Evolutionary conservation across 2,888 invertebrate species (phyloP), one percentile per base, ranked within the genome.

Genomic region (Phragmatobia fuliginosa): DNA sequence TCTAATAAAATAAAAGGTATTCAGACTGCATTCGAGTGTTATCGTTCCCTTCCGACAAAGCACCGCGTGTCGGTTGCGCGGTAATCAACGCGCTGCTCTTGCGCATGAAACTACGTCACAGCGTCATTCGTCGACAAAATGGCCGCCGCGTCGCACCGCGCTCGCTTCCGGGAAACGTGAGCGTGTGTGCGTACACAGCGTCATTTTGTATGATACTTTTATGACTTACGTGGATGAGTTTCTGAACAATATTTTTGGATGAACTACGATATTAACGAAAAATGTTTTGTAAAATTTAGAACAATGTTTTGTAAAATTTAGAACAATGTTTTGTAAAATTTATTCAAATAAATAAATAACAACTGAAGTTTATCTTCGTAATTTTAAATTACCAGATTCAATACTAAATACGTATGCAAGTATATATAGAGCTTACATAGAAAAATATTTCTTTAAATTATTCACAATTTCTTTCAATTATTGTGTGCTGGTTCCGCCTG

Each of bases 91-190:
- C n/a, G 31, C n/a, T 56, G 38, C 62, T 68, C 62, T 38, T 32
- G 67, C 58, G 67, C 67, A 62, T 33, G 63, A n/a, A 32, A 49
- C 56, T 52, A 56, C 33, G 56, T 67, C 36, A 52, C 25, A 11
- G 41, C 49, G 33, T 65, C 65, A 36, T 25, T 28, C 58, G 21
- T 59, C 31, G 62, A 67, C 79, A 83, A 83, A 59, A 85, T 84
- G 85, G 83, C 80, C 68, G 78, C 74, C 76, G 73, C 74, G 69
- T 63, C 71, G 59, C 38, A 61, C 58, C 61, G 31, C 38, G 58
- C 14, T 32, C 18, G n/a, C 74, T 80, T 81, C 81, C 81, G 77
- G 78, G 79, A 81, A 80, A 78, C 78, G 65, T 31, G 41, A 66
- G 68, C 65, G 60, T 28, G 62, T 62, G n/a, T 32, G 41, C 45